Evolutionary conservation across 2,888 invertebrate species (phyloP).

Genomic region (Atethmia centrago): DNA sequence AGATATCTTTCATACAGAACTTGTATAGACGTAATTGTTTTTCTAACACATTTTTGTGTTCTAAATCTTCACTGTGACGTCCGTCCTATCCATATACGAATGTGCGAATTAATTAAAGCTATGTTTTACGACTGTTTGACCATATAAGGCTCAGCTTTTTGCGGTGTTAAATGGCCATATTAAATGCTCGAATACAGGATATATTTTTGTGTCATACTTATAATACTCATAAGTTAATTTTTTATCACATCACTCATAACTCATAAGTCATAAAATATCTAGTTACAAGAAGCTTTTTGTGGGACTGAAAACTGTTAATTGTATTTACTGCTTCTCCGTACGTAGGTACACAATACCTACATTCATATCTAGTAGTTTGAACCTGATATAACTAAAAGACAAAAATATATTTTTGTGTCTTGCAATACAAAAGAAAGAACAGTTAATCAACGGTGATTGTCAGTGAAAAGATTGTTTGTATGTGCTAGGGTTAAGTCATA

Average conservation of each 20-base stretch:
- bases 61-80: conserved; percentile 12
- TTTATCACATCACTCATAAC: not conserved
- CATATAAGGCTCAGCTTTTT: conserved; percentile 28
- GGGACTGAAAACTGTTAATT: not conserved
- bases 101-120: conserved; percentile 39
- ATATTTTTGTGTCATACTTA: not conserved
- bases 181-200: not conserved
- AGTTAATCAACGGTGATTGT: conserved; percentile 1
- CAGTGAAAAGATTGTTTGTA: not conserved
- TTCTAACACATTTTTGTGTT: too few species aligned
- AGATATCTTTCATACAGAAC: too few species aligned
- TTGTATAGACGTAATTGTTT: too few species aligned
- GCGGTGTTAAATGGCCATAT: conserved; percentile 15
- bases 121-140: conserved; percentile 37
- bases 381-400: not conserved
- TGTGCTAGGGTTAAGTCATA: not conserved
- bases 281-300: not conserved
- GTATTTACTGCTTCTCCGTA: not conserved
- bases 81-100: not conserved
- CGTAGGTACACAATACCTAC: too few species aligned
- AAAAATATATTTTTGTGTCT: not conserved
- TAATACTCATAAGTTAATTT: not conserved
- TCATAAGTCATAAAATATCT: not conserved
- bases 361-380: not conserved
- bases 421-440: conserved; percentile 13